phyloP scores from a whole-genome alignment of 1,140 invertebrate species.

The Cylas formicarius region DNA sequence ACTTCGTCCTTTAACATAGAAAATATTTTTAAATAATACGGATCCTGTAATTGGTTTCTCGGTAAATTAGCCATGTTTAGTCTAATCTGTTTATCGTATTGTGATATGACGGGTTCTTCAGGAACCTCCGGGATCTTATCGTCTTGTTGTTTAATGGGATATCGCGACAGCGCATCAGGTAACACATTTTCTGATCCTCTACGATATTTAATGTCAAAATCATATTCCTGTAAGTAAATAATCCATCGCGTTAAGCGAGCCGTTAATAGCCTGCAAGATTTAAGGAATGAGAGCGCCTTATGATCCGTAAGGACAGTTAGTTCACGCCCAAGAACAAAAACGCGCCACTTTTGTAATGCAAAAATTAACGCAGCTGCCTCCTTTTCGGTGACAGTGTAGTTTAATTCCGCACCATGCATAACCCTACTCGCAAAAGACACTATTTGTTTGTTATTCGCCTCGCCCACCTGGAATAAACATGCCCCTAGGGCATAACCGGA shows the following conservation, averaged over 20 bases:
- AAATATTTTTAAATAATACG: slow-evolving; percentile 1
- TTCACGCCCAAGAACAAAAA: slow-evolving; percentile 2
- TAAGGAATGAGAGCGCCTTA: slow-evolving; percentile 4
- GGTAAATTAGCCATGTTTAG: slow-evolving; percentile 1
- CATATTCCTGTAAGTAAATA: slow-evolving; percentile 4
- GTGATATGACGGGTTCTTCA: not conserved
- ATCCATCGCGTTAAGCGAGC: slow-evolving; percentile 4
- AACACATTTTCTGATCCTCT: slow-evolving; percentile 8
- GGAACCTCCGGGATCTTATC: not conserved
- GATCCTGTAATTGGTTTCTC: not conserved
- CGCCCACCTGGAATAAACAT: not conserved
- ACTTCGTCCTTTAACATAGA: not conserved
- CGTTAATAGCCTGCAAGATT: slow-evolving; percentile 1
- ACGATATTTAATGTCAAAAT: slow-evolving; percentile 5
- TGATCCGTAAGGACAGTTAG: slow-evolving; percentile 5
- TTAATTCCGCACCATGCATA: not conserved
- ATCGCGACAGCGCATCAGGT: not conserved
- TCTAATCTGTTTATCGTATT: not conserved
- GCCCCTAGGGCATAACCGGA: not conserved
- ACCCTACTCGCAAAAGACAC: slow-evolving; percentile 5
- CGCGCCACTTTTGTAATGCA: slow-evolving; percentile 6
- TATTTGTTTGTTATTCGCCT: not conserved
- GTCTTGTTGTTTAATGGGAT: not conserved
- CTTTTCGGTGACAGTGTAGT: slow-evolving; percentile 6
- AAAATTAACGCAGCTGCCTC: not conserved